phyloP scores from a whole-genome alignment of 1,140 invertebrate genomes.

The Orius insidiosus region DNA sequence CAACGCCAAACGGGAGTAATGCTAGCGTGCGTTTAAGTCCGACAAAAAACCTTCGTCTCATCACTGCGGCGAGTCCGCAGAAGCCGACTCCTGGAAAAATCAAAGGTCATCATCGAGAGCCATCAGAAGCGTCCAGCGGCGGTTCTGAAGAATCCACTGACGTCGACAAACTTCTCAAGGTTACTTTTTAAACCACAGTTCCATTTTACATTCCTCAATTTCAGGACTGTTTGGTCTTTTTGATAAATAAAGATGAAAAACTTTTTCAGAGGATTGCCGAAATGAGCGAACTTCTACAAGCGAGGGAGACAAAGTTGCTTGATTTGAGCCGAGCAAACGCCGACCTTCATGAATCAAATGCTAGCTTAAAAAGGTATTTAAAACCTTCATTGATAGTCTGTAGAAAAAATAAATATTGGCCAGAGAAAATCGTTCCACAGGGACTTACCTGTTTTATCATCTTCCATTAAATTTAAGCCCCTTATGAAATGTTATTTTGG shows the following conservation, averaged over 20 bases:
- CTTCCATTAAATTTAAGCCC: too few relatives aligned
- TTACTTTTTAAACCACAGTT: constrained; percentile 15
- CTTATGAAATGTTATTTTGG: too few relatives aligned
- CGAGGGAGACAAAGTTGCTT: constrained; percentile 70
- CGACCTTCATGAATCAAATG: constrained; percentile 66
- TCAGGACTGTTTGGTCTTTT: neutral
- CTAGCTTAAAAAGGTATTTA: constrained; percentile 45
- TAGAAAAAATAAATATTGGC: too few relatives aligned
- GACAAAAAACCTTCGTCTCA: constrained; percentile 35
- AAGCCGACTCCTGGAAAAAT: constrained; percentile 18
- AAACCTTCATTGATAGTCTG: constrained; percentile 11
- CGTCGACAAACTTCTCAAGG: constrained; percentile 56
- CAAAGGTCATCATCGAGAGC: constrained; percentile 49
- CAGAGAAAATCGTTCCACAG: too few relatives aligned
- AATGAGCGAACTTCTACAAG: constrained; percentile 73
- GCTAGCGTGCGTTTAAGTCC: constrained; percentile 53
- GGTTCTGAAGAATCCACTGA: constrained; percentile 61
- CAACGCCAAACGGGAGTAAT: constrained; percentile 49
- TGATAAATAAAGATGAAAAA: constrained; percentile 1
- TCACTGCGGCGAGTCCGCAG: constrained; percentile 15
- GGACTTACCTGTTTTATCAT: too few relatives aligned
- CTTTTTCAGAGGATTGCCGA: constrained; percentile 51
- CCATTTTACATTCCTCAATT: neutral
- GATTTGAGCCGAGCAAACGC: constrained; percentile 76
- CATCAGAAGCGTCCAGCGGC: constrained; percentile 54